Conservation (phyloP, 2,888 invertebrate genomes). For the Oligia latruncula region DNA sequence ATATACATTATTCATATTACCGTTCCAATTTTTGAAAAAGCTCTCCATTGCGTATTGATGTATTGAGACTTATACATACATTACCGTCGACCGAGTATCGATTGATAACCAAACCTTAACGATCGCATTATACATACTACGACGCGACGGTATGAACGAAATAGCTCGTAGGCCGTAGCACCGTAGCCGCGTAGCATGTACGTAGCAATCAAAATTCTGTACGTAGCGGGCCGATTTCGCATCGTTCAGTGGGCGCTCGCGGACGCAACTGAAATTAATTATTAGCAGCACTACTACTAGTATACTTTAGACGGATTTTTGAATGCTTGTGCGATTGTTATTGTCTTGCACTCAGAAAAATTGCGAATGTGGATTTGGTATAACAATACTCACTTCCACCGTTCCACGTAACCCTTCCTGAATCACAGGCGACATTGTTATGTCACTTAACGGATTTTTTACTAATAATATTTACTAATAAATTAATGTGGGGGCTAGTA, state of each 20-base stretch:
- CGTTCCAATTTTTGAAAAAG: neutral
- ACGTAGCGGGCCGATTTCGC: conserved; percentile 74
- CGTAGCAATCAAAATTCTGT: conserved; percentile 78
- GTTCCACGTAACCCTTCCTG: neutral
- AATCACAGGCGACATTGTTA: too few species aligned
- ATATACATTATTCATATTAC: neutral
- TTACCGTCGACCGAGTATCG: conserved; percentile 16
- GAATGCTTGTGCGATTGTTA: neutral
- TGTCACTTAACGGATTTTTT: neutral
- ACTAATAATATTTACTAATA: neutral
- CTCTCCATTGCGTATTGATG: neutral
- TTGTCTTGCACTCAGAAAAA: neutral
- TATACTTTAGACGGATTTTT: conserved; percentile 18
- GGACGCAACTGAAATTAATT: conserved; percentile 78
- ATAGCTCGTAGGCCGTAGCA: conserved; percentile 68
- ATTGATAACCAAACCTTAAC: conserved; percentile 39
- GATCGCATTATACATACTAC: conserved; percentile 60
- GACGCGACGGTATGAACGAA: conserved; percentile 59
- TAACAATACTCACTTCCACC: too few species aligned
- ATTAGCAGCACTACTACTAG: conserved; percentile 49
- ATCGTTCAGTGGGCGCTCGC: conserved; percentile 71
- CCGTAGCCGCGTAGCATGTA: conserved; percentile 63
- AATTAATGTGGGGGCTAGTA: too few species aligned
- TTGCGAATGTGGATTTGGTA: too few species aligned
- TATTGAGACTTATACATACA: conserved; percentile 29